phyloP scores from a whole-genome alignment of 2,888 invertebrate species.

The Drosophila pullipes region DNA sequence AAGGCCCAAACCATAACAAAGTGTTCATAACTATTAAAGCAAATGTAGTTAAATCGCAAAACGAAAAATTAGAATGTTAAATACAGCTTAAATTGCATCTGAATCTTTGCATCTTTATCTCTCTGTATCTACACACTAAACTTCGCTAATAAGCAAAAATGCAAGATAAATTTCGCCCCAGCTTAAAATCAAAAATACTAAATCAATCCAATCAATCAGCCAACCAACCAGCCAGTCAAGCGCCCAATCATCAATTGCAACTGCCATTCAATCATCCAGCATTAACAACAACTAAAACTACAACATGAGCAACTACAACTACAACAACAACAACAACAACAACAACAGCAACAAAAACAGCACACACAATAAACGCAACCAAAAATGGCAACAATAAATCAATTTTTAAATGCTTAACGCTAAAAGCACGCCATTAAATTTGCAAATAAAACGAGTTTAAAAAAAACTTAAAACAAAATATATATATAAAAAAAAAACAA shows the following conservation, averaged over 20 bases:
- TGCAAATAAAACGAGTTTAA: constrained; percentile 52
- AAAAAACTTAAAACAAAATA: constrained; percentile 19
- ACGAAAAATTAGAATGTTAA: constrained; percentile 48
- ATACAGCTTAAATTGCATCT: constrained; percentile 41
- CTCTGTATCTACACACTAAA: constrained; percentile 42
- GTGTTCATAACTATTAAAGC: constrained; percentile 68
- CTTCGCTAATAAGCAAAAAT: constrained; percentile 49
- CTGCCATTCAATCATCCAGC: constrained; percentile 68
- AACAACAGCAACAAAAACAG: constrained; percentile 22
- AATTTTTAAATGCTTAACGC: constrained; percentile 53
- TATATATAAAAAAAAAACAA: not conserved
- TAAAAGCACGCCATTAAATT: constrained; percentile 66
- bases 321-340: constrained; percentile 9
- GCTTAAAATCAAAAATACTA: constrained; percentile 45
- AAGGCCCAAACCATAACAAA: constrained; percentile 54
- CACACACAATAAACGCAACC: constrained; percentile 35
- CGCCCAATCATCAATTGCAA: constrained; percentile 73
- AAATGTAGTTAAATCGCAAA: constrained; percentile 46
- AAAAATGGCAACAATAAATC: constrained; percentile 45
- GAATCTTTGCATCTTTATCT: constrained; percentile 48
- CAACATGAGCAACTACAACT: constrained; percentile 20
- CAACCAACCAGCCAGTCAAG: constrained; percentile 66
- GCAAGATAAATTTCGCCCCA: constrained; percentile 59
- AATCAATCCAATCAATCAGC: constrained; percentile 59
- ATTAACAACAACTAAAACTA: constrained; percentile 13